Evolutionary conservation across 2,797 vertebrate genomes (phyloP), one percentile per base, ranked within the genome.

Genomic region (Chloroceryle inda): DNA sequence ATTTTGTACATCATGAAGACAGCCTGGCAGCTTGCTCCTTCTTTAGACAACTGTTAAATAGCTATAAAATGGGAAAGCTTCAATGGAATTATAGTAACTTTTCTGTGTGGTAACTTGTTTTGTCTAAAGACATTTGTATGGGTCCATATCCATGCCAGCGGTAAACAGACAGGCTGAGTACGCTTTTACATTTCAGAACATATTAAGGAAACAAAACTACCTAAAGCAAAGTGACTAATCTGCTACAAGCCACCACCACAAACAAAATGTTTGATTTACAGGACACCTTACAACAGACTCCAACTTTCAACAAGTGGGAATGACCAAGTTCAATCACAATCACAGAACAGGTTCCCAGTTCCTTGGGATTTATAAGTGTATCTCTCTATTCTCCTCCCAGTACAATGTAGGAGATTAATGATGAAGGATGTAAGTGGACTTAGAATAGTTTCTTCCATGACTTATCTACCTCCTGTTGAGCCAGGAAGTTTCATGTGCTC

Each of bases 401-500:
- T 44, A 47, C 3, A 71, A 24, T 37, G 58, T 35, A 55, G 75
- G 56, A 58, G 58, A 94, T 82, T 63, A 72, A 64, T 56, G 62
- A 78, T 66, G 18, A 67, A 88, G 52, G 50, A 96, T 81, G 26
- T 44, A 81, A 73, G 23, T 4, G 3, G 27, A 55, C 31, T 86
- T 58, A 62, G 44, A 93, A 2, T 50, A 72, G 40, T 58, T 94
- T 92, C 77, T 59, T 88, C 69, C 79, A 74, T 62, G 62, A 87
- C 31, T 92, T n/a, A 73, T 53, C 56, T 50, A 56, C 64, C 56
- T 59, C 78, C 84, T 89, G 37, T 22, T 85, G 26, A 62, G 72
- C 29, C 85, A 96, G 86, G 79, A 96, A 96, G 63, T 29, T 85
- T 52, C 64, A 84, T 37, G 82, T 6, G 45, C 45, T 86, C 81